phyloP scores from a whole-genome alignment of 2,113 vertebrate species.

The Hiodon alosoides region DNA sequence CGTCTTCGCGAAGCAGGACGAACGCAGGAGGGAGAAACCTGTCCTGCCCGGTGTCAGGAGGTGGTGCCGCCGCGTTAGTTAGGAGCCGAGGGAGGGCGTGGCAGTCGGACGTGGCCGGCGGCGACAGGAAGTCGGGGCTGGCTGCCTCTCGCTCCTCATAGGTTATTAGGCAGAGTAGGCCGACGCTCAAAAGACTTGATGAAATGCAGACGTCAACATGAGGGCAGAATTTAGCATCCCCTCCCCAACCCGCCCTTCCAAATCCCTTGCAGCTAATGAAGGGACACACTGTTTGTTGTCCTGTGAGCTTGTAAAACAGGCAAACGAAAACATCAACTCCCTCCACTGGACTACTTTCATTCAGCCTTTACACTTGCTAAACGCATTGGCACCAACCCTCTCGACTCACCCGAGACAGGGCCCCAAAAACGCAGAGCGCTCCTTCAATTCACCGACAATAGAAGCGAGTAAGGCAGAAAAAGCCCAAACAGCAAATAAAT shows the following conservation, averaged over 20 bases:
- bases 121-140: constrained; percentile 27
- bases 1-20: too few relatives aligned
- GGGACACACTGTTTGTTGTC: constrained; percentile 59
- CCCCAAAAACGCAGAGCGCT: constrained; percentile 42
- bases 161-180: constrained; percentile 45
- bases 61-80: not conserved
- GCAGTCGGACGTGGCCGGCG: constrained; percentile 23
- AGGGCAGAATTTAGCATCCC: constrained; percentile 57
- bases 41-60: not conserved
- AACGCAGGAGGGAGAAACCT: not conserved
- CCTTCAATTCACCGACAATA: too few relatives aligned
- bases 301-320: constrained; percentile 48
- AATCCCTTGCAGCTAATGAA: constrained; percentile 58
- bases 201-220: constrained; percentile 65
- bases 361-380: constrained; percentile 58
- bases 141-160: constrained; percentile 25
- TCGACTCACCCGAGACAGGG: constrained; percentile 52
- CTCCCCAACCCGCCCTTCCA: constrained; percentile 34
- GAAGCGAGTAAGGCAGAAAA: too few relatives aligned
- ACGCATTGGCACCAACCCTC: constrained; percentile 57
- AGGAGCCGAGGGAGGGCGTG: not conserved
- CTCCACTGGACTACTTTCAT: constrained; percentile 62
- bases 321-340: constrained; percentile 65
- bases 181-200: constrained; percentile 47
- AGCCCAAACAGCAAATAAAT: too few relatives aligned